These are phyloP conservation scores for Lindbergichthys nudifrons DNA, from an alignment of 2,797 vertebrate species.

Conservation along the genomic window DNA sequence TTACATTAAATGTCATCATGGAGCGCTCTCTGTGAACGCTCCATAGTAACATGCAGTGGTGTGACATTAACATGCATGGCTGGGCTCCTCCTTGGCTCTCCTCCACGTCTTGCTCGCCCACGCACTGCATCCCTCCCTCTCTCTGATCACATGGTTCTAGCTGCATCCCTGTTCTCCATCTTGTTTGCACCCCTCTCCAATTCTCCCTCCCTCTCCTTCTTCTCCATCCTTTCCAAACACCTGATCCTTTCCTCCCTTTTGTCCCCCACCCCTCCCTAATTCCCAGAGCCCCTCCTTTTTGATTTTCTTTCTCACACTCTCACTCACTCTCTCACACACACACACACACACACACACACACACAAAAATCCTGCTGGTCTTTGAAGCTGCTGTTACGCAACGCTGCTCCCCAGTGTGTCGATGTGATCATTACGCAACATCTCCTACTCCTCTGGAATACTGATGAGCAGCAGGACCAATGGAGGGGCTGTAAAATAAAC, in stretches of 20 bases:
- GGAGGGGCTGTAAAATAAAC: constrained; percentile 8
- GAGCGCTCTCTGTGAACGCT: constrained; percentile 22
- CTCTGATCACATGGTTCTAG: constrained; percentile 35
- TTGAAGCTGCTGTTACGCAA: constrained; percentile 81
- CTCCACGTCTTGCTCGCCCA: constrained; percentile 44
- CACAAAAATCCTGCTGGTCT: constrained; percentile 54
- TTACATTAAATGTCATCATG: constrained; percentile 79
- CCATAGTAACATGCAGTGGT: constrained; percentile 39
- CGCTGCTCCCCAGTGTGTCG: constrained; percentile 74
- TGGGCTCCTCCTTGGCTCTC: constrained; percentile 53
- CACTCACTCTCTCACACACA: constrained; percentile 24
- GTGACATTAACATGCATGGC: constrained; percentile 66
- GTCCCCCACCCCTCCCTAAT: neutral
- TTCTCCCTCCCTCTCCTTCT: constrained; percentile 1
- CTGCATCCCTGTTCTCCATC: constrained; percentile 48
- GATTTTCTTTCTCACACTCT: constrained; percentile 3
- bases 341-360: constrained; percentile 24
- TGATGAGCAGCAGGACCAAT: constrained; percentile 69
- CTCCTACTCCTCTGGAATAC: constrained; percentile 80
- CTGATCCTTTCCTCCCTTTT: constrained; percentile 1
- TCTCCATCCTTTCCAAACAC: constrained; percentile 7
- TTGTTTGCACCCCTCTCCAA: constrained; percentile 24
- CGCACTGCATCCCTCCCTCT: constrained; percentile 38
- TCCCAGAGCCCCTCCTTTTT: constrained; percentile 50
- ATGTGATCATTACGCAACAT: constrained; percentile 84